Percentiles rank a stretch among this genome's conserved stretches.
phyloP scores from a whole-genome alignment of 2,888 invertebrate species.

The Microctonus aethiopoides region DNA sequence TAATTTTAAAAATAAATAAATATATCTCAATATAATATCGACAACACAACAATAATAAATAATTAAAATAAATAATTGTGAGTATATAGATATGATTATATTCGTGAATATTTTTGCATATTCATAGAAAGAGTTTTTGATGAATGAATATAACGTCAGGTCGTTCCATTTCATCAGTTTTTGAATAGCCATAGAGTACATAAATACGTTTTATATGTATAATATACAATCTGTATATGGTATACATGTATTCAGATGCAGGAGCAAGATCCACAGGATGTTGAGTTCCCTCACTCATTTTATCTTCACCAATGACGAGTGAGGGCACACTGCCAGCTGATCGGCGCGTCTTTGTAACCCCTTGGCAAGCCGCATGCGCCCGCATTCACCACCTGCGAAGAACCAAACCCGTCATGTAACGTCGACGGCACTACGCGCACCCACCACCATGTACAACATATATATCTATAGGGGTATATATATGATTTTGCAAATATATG shows the following conservation, averaged over 20 bases:
- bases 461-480: no score
- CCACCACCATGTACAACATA: background rate
- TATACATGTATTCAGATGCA: background rate
- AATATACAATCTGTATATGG: background rate
- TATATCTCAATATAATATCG: background rate
- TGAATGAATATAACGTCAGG: background rate
- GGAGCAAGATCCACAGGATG: constrained; percentile 26
- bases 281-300: constrained; percentile 19
- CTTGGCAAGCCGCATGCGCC: constrained; percentile 50
- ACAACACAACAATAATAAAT: background rate
- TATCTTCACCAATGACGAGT: constrained; percentile 17
- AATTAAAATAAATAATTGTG: background rate
- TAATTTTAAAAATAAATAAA: background rate
- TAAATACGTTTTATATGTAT: no score
- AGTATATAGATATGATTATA: background rate
- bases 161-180: background rate
- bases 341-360: constrained; percentile 50
- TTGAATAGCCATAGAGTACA: background rate
- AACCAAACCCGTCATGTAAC: constrained; percentile 22
- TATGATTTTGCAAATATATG: no score
- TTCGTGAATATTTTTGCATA: background rate
- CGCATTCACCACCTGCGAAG: constrained; percentile 39
- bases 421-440: constrained; percentile 29
- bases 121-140: background rate
- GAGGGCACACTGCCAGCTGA: constrained; percentile 52